phyloP scores from a whole-genome alignment of 1,140 invertebrate species.

The Trypoxylus dichotomus region DNA sequence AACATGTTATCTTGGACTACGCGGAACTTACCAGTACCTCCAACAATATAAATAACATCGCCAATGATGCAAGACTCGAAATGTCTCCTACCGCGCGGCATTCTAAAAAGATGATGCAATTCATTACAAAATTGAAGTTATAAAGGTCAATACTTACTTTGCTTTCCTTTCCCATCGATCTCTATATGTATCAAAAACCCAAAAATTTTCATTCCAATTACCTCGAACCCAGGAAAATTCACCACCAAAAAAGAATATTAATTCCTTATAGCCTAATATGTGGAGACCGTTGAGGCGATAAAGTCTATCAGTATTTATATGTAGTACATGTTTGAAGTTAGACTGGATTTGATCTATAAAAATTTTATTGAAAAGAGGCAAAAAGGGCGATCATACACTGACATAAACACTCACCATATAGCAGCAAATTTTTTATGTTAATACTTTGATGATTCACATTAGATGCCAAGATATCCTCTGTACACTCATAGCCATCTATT shows the following conservation, averaged over 20 bases:
- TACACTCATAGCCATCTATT: too few species aligned
- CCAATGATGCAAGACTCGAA: constrained; percentile 44
- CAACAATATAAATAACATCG: constrained; percentile 43
- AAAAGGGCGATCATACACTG: too few species aligned
- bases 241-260: constrained; percentile 47
- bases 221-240: constrained; percentile 41
- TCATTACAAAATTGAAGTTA: neutral
- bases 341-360: neutral
- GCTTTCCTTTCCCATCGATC: constrained; percentile 43
- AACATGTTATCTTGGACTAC: constrained; percentile 45
- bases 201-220: constrained; percentile 46
- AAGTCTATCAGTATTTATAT: constrained; percentile 32
- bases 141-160: constrained; percentile 33
- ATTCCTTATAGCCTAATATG: constrained; percentile 44
- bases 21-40: constrained; percentile 45
- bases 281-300: constrained; percentile 40
- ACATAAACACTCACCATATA: neutral
- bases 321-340: constrained; percentile 29
- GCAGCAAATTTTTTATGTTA: neutral
- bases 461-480: too few species aligned
- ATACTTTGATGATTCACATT: neutral
- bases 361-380: neutral
- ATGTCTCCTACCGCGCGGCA: constrained; percentile 43
- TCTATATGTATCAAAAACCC: constrained; percentile 42
- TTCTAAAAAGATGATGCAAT: constrained; percentile 36